These are phyloP conservation scores for Camponotus pennsylvanicus DNA, from an alignment of 1,140 invertebrate genomes.

Conservation along the genomic window DNA sequence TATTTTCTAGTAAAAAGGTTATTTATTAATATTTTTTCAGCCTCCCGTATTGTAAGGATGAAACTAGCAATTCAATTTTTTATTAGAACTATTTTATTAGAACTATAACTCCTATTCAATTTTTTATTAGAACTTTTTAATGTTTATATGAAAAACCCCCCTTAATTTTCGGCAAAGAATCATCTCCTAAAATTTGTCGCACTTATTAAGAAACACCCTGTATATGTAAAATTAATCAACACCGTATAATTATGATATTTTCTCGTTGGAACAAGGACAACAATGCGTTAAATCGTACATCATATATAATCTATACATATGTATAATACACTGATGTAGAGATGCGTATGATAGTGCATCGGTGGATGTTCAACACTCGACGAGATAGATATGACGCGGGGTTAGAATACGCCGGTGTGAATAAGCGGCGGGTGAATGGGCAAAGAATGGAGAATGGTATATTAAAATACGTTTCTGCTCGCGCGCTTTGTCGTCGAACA, in stretches of 20 bases:
- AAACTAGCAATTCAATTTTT: too few species aligned
- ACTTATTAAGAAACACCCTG: too few species aligned
- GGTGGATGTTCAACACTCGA: constrained; percentile 24
- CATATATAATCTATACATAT: constrained; percentile 44
- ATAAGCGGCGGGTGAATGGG: constrained; percentile 54
- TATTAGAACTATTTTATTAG: too few species aligned
- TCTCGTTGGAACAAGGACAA: not conserved
- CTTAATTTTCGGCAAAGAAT: too few species aligned
- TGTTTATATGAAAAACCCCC: too few species aligned
- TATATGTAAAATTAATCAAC: too few species aligned
- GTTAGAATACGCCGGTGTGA: constrained; percentile 43
- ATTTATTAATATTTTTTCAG: too few species aligned
- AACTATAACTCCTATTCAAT: too few species aligned
- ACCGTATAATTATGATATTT: not conserved
- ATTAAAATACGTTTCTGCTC: constrained; percentile 52
- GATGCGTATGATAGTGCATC: constrained; percentile 24
- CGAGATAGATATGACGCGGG: constrained; percentile 9
- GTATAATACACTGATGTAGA: constrained; percentile 22
- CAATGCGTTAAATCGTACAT: constrained; percentile 11
- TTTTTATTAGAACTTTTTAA: too few species aligned
- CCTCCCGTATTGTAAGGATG: too few species aligned
- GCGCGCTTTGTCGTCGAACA: constrained; percentile 30
- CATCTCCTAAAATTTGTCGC: too few species aligned
- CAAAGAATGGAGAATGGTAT: constrained; percentile 44
- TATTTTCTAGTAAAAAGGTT: too few species aligned